Base-by-base conservation (phyloP, 2,113 vertebrate genomes). In the Pelecanoides urinatrix region DNA sequence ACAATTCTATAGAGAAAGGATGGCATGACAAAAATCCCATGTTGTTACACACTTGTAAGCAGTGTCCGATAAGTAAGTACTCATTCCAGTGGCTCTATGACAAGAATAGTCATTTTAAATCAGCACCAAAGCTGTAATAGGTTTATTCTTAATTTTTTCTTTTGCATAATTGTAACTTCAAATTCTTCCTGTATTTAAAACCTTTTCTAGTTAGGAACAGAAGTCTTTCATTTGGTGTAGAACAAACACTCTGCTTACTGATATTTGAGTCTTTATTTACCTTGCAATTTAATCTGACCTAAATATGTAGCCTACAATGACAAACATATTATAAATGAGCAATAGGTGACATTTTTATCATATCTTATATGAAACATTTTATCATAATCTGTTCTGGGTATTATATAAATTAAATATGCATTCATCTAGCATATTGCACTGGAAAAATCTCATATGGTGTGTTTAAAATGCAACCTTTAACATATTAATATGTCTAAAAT, bases 261-360 rank as follows among this genome's bases (percentile, higher is more conserved):
- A 47, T 81, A 78, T 56, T 65, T 92, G 79, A 95, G 65, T 38
- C 30, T 20, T 66, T 86, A 72, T 94, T 96, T 96, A 65, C 58
- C 45, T 59, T 47, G 47, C 70, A 73, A 82, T 85, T 96, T 88
- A 67, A 93, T 92, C 59, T 87, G 90, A 84, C 76, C 68, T 90
- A 96, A 93, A 92, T 85, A 86, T 7, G n/a, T 62, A 90, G 62
- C n/a, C 62, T 87, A 34, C 30, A 86, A 71, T 80, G 92, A 94
- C 81, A 97, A 97, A 92, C 29, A 67, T 42, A 85, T 75, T 90
- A 86, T n/a, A 97, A 95, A 77, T 88, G 88, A 96, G 93, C 86
- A 93, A 84, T 58, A 85, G 68, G 70, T 87, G 70, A 88, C 93
- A 89, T 94, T 94, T 95, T 92, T 47, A 89, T 92, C 72, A 66